Percentiles rank a stretch among this genome's conserved stretches.
Conservation (phyloP, 2,888 invertebrate genomes). For the Tanytarsus gracilentus region DNA sequence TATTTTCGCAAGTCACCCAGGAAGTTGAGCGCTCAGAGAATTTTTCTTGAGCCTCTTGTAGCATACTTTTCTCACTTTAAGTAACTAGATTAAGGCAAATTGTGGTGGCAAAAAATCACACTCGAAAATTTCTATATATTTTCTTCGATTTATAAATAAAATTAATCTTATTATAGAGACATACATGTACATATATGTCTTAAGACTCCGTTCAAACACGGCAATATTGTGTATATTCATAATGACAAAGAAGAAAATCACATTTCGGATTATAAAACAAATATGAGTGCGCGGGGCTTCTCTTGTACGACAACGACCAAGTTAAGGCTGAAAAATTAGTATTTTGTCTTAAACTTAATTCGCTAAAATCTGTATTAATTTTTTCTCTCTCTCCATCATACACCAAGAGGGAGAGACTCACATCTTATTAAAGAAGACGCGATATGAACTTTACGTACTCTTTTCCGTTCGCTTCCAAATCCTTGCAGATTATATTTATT, state of each 20-base stretch:
- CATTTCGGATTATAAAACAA: constrained; percentile 24
- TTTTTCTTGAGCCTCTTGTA: too few species aligned
- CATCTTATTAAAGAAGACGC: background rate
- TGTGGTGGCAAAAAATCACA: constrained; percentile 23
- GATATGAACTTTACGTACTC: background rate
- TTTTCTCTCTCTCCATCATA: background rate
- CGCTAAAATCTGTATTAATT: constrained; percentile 27
- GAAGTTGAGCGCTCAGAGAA: too few species aligned
- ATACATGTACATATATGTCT: constrained; percentile 2
- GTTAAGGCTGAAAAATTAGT: constrained; percentile 27
- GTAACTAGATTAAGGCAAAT: constrained; percentile 21
- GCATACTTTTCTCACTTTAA: too few species aligned
- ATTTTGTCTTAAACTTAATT: constrained; percentile 23
- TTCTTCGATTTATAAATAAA: constrained; percentile 28
- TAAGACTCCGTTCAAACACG: too few species aligned
- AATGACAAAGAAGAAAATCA: constrained; percentile 20
- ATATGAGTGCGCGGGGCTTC: background rate
- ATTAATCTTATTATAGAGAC: constrained; percentile 26
- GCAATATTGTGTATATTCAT: background rate
- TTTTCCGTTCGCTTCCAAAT: background rate
- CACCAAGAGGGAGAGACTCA: background rate
- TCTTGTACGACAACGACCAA: background rate
- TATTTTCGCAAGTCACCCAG: too few species aligned
- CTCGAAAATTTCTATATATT: background rate
- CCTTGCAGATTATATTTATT: constrained; percentile 21